A percentile compares a stretch with the other conserved stretches of the same genome.
Evolutionary conservation across 2,888 invertebrate species (phyloP).

Genomic region (Calameuta pallipes): DNA sequence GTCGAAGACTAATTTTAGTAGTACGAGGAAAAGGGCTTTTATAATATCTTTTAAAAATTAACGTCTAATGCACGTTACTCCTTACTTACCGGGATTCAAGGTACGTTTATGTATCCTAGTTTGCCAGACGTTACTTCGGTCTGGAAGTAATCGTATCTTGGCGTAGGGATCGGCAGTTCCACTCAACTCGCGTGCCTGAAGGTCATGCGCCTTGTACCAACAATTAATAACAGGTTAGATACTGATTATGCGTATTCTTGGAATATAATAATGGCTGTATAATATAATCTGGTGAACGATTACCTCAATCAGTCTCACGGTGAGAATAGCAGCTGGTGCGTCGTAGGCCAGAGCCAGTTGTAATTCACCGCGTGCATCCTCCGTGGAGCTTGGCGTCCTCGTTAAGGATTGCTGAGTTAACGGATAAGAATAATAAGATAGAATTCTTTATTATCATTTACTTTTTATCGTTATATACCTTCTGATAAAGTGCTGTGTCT

Average conservation of each 20-base stretch:
- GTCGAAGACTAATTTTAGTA: conserved; percentile 69
- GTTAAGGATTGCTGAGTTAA: background rate
- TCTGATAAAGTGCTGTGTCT: conserved; percentile 71
- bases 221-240: background rate
- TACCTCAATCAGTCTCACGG: conserved; percentile 75
- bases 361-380: conserved; percentile 73
- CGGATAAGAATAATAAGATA: background rate
- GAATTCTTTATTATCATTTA: background rate
- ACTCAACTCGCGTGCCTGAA: conserved; percentile 71
- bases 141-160: conserved; percentile 73
- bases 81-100: conserved; percentile 70
- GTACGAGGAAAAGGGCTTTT: background rate
- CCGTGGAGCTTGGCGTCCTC: conserved; percentile 44
- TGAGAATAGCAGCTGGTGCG: conserved; percentile 73
- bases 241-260: background rate
- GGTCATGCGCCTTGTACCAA: conserved; percentile 68
- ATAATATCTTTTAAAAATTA: background rate
- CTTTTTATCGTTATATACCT: conserved; percentile 51
- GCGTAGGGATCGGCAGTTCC: conserved; percentile 77
- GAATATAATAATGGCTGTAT: background rate
- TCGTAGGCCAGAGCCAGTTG: conserved; percentile 74
- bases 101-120: conserved; percentile 75
- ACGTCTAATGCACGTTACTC: background rate
- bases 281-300: conserved; percentile 23
- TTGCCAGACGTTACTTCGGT: conserved; percentile 73